Percentiles rank a stretch among this genome's conserved stretches.
phyloP scores from a whole-genome alignment of 2,113 vertebrate species.

The Chiloscyllium plagiosum region DNA sequence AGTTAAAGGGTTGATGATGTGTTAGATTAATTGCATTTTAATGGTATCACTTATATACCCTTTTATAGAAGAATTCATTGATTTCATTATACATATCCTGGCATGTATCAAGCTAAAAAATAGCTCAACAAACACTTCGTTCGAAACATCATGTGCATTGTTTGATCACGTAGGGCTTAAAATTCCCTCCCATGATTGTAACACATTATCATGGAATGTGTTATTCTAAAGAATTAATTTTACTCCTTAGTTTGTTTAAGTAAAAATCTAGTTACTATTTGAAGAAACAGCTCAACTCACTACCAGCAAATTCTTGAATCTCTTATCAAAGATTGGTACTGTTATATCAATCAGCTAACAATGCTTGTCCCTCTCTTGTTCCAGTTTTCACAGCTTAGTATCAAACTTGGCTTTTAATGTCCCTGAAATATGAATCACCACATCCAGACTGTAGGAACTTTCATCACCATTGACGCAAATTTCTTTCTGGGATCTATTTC shows the following conservation, averaged over 20 bases:
- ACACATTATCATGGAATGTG: not conserved
- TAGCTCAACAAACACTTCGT: not conserved
- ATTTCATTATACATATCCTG: not conserved
- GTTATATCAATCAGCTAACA: not conserved
- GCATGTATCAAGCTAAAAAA: not conserved
- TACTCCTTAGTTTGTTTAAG: not conserved
- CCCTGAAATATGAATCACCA: not conserved
- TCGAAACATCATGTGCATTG: not conserved
- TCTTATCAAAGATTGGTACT: not conserved
- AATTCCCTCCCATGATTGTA: not conserved
- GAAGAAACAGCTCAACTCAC: not conserved
- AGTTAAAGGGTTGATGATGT: not conserved
- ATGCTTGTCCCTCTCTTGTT: not conserved
- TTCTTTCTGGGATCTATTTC: not conserved
- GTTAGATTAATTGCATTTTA: not conserved
- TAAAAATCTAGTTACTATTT: not conserved
- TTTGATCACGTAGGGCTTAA: not conserved
- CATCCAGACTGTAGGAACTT: not conserved
- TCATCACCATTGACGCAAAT: not conserved
- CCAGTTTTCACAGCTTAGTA: not conserved
- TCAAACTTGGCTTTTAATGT: not conserved
- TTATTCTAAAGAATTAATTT: not conserved
- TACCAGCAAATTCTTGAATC: constrained; percentile 1
- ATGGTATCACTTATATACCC: not conserved
- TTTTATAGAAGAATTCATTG: not conserved